Evolutionary conservation across 2,113 vertebrate genomes (phyloP), one percentile per base, ranked within the genome.

Genomic region (Crotalus horridus): DNA sequence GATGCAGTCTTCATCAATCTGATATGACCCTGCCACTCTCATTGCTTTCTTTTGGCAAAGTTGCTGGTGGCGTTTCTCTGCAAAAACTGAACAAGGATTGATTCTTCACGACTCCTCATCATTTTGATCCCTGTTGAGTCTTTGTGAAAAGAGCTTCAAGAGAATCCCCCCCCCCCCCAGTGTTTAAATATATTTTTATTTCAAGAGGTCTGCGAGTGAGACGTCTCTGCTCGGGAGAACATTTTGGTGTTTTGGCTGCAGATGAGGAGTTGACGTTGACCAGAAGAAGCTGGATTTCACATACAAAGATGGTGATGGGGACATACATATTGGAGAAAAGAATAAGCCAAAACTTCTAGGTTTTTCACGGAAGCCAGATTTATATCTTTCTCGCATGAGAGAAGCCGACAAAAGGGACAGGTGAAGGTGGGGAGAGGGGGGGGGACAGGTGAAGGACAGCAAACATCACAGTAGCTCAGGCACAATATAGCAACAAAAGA

Each of bases 21-120:
- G 96, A 96, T 94, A 91, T 9, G 94, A 96, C 94, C 94, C 93
- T 95, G 92, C 96, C 96, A 6, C 23, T 8, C 89, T 1, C 89
- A 59, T 69, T 85, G 87, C 88, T 43, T 87, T 96, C 94, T 96
- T 95, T 95, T 94, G 95, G 95, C 89, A 92, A 94, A 92, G 92
- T 2, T 97, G 97, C 97, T 97, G 97, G 97, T 97, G 97, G 94
- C 95, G 95, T 95, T 96, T 93, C 91, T 95, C 96, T 91, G 94
- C 0, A 1, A 56, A 95, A 96, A 93, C 94, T 95, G 95, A 93
- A 92, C 91, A 95, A 94, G 94, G 92, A 64, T 95, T 85, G 87
- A 56, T 94, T 96, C 95, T 95, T 96, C 95, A 43, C 8, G 33
- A 92, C 93, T 94, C 92, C 55, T 93, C 93, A 87, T 64, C 94